Percentiles rank a stretch among this genome's conserved stretches.
These are phyloP conservation scores for Pyralis farinalis DNA, from an alignment of 2,888 invertebrate species.

Conservation along the genomic window DNA sequence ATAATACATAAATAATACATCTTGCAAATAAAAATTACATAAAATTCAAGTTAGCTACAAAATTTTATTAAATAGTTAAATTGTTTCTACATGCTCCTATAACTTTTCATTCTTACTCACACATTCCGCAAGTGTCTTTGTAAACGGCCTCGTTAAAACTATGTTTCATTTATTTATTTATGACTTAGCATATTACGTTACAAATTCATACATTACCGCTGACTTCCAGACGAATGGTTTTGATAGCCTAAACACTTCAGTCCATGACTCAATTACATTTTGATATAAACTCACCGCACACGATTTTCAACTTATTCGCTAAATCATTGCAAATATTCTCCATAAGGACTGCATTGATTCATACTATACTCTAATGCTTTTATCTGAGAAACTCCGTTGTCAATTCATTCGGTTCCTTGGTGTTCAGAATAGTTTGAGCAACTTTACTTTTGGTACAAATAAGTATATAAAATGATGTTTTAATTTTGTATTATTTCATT, in stretches of 20 bases:
- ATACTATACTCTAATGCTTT: conserved; percentile 5
- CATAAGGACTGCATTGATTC: conserved; percentile 12
- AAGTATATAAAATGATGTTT: conserved; percentile 19
- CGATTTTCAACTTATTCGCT: conserved; percentile 38
- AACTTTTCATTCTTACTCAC: conserved; percentile 42
- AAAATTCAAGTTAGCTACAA: conserved; percentile 78
- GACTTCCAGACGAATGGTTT: conserved; percentile 36
- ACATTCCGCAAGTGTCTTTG: conserved; percentile 33
- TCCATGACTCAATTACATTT: conserved; percentile 52
- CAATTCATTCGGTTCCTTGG: conserved; percentile 21
- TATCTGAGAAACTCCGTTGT: conserved; percentile 5
- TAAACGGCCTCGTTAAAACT: conserved; percentile 43
- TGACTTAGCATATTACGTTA: conserved; percentile 59
- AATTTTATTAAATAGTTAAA: conserved; percentile 70
- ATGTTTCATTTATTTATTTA: conserved; percentile 29
- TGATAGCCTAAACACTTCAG: conserved; percentile 50
- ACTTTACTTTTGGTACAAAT: conserved; percentile 27
- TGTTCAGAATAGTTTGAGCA: conserved; percentile 38
- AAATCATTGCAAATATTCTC: conserved; percentile 22
- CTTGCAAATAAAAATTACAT: conserved; percentile 76
- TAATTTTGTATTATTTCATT: neutral
- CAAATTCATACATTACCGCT: conserved; percentile 36
- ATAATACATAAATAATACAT: conserved; percentile 80
- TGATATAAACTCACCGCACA: conserved; percentile 36
- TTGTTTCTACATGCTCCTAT: conserved; percentile 68